Percentiles rank a stretch among this genome's conserved stretches.
phyloP scores from a whole-genome alignment of 2,113 vertebrate species.

The Calidris pugnax region DNA sequence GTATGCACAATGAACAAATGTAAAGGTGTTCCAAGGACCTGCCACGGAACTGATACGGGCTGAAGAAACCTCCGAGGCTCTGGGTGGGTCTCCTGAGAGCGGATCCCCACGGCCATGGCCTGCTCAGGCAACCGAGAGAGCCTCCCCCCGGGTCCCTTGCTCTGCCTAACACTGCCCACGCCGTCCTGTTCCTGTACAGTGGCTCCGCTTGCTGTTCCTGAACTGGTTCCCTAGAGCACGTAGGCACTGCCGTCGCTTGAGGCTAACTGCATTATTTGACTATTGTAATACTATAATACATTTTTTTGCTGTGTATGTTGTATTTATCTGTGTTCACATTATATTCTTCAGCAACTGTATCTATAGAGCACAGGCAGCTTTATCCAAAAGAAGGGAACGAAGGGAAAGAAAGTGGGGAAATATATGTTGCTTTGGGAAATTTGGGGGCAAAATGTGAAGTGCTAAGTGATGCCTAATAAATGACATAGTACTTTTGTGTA shows the following conservation, averaged over 20 bases:
- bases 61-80: neutral
- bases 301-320: slow-evolving; percentile 64
- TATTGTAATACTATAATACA: slow-evolving; percentile 55
- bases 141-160: slow-evolving; percentile 11
- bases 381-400: slow-evolving; percentile 44
- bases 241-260: slow-evolving; percentile 31
- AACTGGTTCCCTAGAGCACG: slow-evolving; percentile 40
- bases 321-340: slow-evolving; percentile 61
- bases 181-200: slow-evolving; percentile 20
- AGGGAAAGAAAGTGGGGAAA: slow-evolving; percentile 49
- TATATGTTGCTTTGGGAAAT: slow-evolving; percentile 28
- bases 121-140: neutral
- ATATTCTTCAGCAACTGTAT: slow-evolving; percentile 51
- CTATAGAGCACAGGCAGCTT: slow-evolving; percentile 57
- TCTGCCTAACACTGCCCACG: neutral
- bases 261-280: slow-evolving; percentile 48
- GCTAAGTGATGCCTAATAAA: slow-evolving; percentile 58
- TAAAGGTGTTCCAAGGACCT: slow-evolving; percentile 37
- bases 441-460: slow-evolving; percentile 43
- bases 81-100: neutral
- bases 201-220: neutral
- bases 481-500: slow-evolving; percentile 37
- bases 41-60: neutral
- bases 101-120: neutral
- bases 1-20: slow-evolving; percentile 20